These are phyloP conservation scores for Atherinosoma microstoma DNA, from an alignment of 2,797 vertebrate genomes.

Conservation along the genomic window DNA sequence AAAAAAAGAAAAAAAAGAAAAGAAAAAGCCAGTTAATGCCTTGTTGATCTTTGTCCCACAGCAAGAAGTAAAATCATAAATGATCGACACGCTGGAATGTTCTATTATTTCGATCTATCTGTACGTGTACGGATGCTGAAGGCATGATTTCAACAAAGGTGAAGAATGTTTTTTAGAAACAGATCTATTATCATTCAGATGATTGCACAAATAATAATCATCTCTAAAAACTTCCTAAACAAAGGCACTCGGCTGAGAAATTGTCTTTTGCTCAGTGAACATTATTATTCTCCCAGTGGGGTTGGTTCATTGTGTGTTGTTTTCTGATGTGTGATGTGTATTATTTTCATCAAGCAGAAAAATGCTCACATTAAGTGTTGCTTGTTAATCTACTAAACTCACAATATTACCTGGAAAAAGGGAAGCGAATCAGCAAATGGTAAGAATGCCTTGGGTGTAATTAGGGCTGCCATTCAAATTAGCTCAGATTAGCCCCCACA, in stretches of 20 bases:
- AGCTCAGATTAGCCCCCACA: conserved; percentile 27
- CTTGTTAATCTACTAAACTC: conserved; percentile 57
- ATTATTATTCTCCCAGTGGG: conserved; percentile 67
- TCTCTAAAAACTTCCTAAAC: conserved; percentile 68
- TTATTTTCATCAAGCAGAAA: conserved; percentile 68
- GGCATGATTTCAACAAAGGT: conserved; percentile 53
- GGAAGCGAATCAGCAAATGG: conserved; percentile 37
- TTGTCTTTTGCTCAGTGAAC: conserved; percentile 71
- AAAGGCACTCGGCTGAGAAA: conserved; percentile 76
- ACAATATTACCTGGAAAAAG: conserved; percentile 22
- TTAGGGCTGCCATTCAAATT: conserved; percentile 41
- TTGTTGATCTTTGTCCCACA: conserved; percentile 68
- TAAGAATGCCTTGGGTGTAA: conserved; percentile 43
- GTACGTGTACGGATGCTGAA: conserved; percentile 16
- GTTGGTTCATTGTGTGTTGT: conserved; percentile 53
- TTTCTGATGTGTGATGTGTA: conserved; percentile 25
- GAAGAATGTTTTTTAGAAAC: conserved; percentile 52
- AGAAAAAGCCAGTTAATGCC: conserved; percentile 75
- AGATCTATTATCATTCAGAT: conserved; percentile 64
- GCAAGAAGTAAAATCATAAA: conserved; percentile 34
- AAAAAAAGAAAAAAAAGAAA: conserved; percentile 42
- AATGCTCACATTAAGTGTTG: conserved; percentile 64
- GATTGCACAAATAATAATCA: conserved; percentile 76
- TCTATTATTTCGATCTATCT: conserved; percentile 29
- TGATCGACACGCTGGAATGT: conserved; percentile 35